Percentiles rank a stretch among this genome's conserved stretches.
These are phyloP conservation scores for Gallinago solitaria DNA, from an alignment of 2,797 vertebrate genomes.

Conservation along the genomic window DNA sequence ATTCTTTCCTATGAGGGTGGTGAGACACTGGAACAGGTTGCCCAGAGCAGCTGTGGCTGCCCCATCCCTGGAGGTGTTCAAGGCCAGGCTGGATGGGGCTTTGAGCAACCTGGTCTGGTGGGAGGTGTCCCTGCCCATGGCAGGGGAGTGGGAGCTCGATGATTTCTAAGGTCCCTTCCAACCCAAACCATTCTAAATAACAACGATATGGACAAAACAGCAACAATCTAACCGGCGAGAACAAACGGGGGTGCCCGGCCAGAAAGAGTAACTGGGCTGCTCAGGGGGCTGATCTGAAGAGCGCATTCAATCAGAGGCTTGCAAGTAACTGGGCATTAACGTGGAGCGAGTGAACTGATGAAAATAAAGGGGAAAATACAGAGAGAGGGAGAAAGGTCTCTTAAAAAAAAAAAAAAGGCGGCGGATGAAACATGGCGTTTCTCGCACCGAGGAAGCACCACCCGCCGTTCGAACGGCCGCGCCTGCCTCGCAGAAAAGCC, in stretches of 20 bases:
- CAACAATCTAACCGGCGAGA: accelerated
- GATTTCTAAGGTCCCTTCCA: too few species aligned
- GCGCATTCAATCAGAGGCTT: neutral
- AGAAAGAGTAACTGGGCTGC: accelerated
- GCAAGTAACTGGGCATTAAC: accelerated
- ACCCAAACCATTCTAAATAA: too few species aligned
- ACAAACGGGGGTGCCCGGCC: neutral
- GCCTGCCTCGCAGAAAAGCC: accelerated
- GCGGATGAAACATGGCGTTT: accelerated
- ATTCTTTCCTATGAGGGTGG: too few species aligned
- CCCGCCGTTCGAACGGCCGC: accelerated
- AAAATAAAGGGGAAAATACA: accelerated
- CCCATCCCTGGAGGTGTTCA: too few species aligned
- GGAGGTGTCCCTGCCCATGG: too few species aligned
- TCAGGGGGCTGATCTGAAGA: neutral
- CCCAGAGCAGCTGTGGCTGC: too few species aligned
- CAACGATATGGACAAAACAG: neutral
- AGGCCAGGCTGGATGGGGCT: too few species aligned
- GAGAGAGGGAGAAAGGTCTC: accelerated
- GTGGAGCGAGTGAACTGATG: accelerated
- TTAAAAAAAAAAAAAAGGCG: too few species aligned
- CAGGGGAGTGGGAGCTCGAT: too few species aligned
- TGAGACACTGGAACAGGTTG: too few species aligned
- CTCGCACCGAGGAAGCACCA: accelerated
- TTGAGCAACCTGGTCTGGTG: too few species aligned